Base-by-base conservation (phyloP, 2,797 vertebrate species). In the Notamacropus eugenii region DNA sequence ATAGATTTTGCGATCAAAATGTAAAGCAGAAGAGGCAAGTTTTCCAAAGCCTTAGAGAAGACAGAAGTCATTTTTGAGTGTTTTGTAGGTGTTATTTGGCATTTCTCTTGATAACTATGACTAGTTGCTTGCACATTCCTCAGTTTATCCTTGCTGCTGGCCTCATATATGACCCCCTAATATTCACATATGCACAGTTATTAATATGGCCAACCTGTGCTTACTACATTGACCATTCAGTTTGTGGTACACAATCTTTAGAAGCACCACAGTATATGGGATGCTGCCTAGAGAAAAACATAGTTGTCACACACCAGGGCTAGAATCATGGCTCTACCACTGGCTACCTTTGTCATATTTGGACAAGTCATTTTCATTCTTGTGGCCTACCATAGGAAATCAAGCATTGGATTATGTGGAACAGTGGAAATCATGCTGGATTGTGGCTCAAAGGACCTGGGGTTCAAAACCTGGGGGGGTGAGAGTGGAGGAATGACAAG, bases 1-100 rank as follows among this genome's bases (percentile, higher is more conserved):
- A 99, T 22, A 0, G 99, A 99, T 98, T 99, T 99, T 50, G 99
- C 99, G 67, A 99, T 99, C 97, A 99, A 97, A 98, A 99, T 99
- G 98, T 99, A 99, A 92, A 99, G 98, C 94, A 99, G 99, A 97
- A 99, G 4, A 0, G 99, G 99, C 93, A 99, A 98, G 0, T 99
- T 99, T 19, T 99, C 99, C 96, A 99, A 97, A 93, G 97, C 99
- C 99, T 99, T 97, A 22, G 98, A 96, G 46, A 95, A 56, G 95
- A 93, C 90, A 93, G 46, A 92, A 92, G 50, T 2, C 14, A 62
- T 97, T 96, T 59, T 55, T 46, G 62, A 14, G 58, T 40, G 11
- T 74, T 91, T 52, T 0, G 3, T 34, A 46, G 13, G 28, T 90
- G 0, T 34, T 90, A 92, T 1, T 4, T 4, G 11, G 28, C 10